Base-by-base conservation (phyloP, 2,888 invertebrate species). In the Hipparchia sbordonii region DNA sequence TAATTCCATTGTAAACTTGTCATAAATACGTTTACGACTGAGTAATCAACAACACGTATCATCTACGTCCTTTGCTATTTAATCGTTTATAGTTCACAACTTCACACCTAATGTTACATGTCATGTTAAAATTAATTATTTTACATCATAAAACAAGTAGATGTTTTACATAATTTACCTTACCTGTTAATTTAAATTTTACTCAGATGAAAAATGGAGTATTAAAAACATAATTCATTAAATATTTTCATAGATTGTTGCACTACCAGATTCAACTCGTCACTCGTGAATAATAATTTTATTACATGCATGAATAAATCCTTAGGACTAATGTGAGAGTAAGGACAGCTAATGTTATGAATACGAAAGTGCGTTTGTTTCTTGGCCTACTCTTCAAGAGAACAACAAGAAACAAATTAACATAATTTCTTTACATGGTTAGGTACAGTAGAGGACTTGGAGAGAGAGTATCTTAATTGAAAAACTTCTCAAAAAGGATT, bases 1-100 rank as follows among this genome's bases (percentile, higher is more conserved):
- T 87, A 92, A 92, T 81, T 80, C 82, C 82, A 88, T 89, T 91
- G 88, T 90, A 88, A 87, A 90, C 87, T 88, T 87, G 87, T 85
- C 89, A 89, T 89, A 89, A 90, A 90, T 87, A 83, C 81, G 81
- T 87, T 87, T 87, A 88, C 82, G 82, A 84, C 81, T 80, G 79
- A 81, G 80, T 77, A 81, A 82, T 79, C 79, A 75, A 80, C 77
- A 67, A 46, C 60, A 33, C 61, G 62, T 62, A 48, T 52, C 61
- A 62, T 67, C 48, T 67, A 48, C 63, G 56, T 57, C 23, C 45
- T 72, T 70, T 48, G n/a, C 61, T 54, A 39, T 39, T 33, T 48
- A 39, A 52, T 51, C 54, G 13, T 45, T 45, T 56, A 23, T 23
- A 23, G 23, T 23, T 23, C 23, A 23, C 23, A 23, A 23, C 23